phyloP scores from a whole-genome alignment of 2,888 invertebrate genomes.

The Epinotia ramella region DNA sequence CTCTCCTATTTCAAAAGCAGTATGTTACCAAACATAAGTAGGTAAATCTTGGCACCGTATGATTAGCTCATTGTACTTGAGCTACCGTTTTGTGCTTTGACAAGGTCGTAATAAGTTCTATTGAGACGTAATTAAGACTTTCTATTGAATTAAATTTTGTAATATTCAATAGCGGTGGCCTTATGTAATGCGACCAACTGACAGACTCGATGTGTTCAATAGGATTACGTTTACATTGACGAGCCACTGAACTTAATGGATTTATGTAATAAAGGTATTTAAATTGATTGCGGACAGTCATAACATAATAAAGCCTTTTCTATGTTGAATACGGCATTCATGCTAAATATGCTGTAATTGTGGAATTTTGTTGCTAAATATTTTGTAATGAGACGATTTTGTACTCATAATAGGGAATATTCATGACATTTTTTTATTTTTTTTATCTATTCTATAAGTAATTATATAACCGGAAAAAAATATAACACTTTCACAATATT shows the following conservation, averaged over 20 bases:
- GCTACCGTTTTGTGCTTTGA: constrained; percentile 78
- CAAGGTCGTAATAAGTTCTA: constrained; percentile 73
- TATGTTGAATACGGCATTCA: not conserved
- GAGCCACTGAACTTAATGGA: constrained; percentile 16
- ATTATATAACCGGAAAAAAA: too few species aligned
- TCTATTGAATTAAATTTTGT: constrained; percentile 53
- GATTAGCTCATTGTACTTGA: constrained; percentile 77
- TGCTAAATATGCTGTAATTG: not conserved
- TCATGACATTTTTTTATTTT: too few species aligned
- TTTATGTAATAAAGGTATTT: constrained; percentile 32
- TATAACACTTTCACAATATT: too few species aligned
- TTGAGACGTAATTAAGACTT: constrained; percentile 66
- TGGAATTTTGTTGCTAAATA: not conserved
- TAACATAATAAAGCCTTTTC: constrained; percentile 7
- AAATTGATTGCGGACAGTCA: constrained; percentile 17
- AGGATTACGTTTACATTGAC: constrained; percentile 7
- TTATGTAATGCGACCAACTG: constrained; percentile 59
- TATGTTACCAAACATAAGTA: constrained; percentile 59
- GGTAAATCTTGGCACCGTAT: constrained; percentile 65
- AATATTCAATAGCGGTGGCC: constrained; percentile 51
- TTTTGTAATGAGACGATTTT: not conserved
- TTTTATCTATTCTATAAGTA: too few species aligned
- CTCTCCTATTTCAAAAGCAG: constrained; percentile 46
- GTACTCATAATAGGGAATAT: too few species aligned
- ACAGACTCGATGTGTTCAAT: constrained; percentile 51